phyloP scores from a whole-genome alignment of 2,797 vertebrate genomes.

The Enteromius argenteus region DNA sequence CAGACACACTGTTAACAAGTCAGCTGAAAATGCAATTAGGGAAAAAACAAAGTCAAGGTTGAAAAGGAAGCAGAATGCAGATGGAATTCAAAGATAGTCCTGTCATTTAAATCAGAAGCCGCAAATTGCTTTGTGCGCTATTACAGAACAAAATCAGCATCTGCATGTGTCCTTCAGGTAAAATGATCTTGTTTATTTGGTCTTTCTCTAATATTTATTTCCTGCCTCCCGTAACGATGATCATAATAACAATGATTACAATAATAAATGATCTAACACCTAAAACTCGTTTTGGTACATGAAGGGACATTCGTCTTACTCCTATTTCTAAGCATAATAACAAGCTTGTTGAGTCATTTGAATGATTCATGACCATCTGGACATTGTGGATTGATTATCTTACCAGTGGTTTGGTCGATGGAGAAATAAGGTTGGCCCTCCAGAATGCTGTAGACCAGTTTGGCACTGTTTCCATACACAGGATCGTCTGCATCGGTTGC shows the following conservation, averaged over 20 bases:
- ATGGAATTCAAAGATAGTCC: constrained; percentile 60
- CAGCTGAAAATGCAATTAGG: constrained; percentile 79
- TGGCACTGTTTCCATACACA: constrained; percentile 97
- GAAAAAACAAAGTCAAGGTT: constrained; percentile 63
- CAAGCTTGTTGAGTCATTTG: constrained; percentile 24
- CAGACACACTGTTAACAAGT: constrained; percentile 80
- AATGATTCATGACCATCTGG: constrained; percentile 50
- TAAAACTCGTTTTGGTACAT: constrained; percentile 15
- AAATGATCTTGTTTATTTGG: constrained; percentile 39
- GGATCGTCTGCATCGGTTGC: constrained; percentile 97
- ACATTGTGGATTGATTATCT: constrained; percentile 55
- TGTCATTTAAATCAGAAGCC: constrained; percentile 50
- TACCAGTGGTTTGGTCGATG: constrained; percentile 94
- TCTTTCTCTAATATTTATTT: constrained; percentile 39
- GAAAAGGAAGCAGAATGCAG: constrained; percentile 59
- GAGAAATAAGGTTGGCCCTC: constrained; percentile 99
- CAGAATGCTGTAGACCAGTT: constrained; percentile 95
- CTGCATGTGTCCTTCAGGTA: constrained; percentile 34
- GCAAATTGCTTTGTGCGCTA: constrained; percentile 46
- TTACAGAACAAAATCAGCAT: constrained; percentile 40
- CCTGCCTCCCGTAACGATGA: constrained; percentile 11
- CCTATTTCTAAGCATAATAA: constrained; percentile 17
- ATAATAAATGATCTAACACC: constrained; percentile 14
- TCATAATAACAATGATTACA: constrained; percentile 14
- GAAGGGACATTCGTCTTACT: neutral